Conservation (phyloP, 2,888 invertebrate genomes). For the Dioctria linearis region DNA sequence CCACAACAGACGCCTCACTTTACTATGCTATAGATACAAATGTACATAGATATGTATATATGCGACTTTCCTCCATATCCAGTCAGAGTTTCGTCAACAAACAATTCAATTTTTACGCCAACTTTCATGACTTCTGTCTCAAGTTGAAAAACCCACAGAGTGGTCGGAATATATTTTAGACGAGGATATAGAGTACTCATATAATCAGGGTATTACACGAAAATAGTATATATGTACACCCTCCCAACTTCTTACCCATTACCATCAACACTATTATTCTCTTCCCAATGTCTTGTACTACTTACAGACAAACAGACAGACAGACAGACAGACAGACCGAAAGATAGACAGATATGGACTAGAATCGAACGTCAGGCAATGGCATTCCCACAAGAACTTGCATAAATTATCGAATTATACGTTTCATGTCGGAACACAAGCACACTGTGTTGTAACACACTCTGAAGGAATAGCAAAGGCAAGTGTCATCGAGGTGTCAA, state of each 20-base stretch:
- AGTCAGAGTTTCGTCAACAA: neutral
- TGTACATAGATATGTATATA: too few relatives aligned
- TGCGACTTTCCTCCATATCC: too few relatives aligned
- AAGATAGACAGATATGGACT: slow-evolving; percentile 4
- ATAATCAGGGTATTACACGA: neutral
- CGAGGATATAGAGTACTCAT: neutral
- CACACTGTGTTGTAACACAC: neutral
- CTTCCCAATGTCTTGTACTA: neutral
- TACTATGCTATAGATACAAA: neutral
- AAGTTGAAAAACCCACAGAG: neutral
- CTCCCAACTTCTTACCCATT: too few relatives aligned
- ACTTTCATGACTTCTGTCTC: neutral
- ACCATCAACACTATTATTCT: too few relatives aligned
- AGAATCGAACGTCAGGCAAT: neutral
- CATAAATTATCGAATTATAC: slow-evolving; percentile 41
- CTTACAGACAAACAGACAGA: neutral
- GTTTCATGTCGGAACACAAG: slow-evolving; percentile 20
- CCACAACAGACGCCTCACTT: neutral
- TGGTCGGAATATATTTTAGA: neutral
- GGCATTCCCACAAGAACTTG: neutral
- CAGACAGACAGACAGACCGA: slow-evolving; percentile 6
- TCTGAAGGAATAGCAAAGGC: neutral
- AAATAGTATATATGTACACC: neutral
- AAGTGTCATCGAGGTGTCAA: slow-evolving; percentile 44
- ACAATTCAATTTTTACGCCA: slow-evolving; percentile 37